Conservation (phyloP, 2,797 vertebrate species). For the Caiman crocodilus region DNA sequence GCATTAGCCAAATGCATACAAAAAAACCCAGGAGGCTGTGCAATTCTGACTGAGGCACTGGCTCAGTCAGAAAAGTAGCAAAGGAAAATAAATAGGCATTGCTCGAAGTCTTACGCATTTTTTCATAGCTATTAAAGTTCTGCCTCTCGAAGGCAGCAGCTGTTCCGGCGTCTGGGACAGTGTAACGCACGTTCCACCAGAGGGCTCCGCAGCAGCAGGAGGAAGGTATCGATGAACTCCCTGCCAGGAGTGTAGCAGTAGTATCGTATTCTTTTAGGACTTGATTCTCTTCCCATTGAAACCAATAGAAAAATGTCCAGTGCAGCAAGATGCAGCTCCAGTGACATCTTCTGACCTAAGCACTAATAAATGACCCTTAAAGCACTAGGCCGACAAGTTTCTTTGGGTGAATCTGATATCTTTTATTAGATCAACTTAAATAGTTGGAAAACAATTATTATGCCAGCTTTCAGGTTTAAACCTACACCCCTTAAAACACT, state of each 20-base stretch:
- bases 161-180: not conserved
- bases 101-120: not conserved
- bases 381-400: rapidly evolving
- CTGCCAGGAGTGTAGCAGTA: not conserved
- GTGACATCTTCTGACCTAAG: not conserved
- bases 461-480: too few relatives aligned
- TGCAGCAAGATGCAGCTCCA: not conserved
- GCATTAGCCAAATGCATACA: not conserved
- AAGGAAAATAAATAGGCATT: not conserved
- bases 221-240: not conserved
- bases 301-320: not conserved
- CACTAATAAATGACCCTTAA: not conserved
- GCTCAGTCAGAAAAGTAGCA: not conserved
- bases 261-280: not conserved
- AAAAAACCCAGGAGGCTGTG: not conserved
- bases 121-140: not conserved
- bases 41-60: not conserved
- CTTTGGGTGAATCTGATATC: not conserved
- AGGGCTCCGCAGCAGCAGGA: not conserved
- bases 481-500: not conserved
- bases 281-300: conserved; percentile 3
- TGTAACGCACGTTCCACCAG: not conserved
- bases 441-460: too few relatives aligned
- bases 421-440: too few relatives aligned
- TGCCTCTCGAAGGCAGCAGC: not conserved